Conservation (phyloP, 2,797 vertebrate species). For the Acropternis orthonyx region DNA sequence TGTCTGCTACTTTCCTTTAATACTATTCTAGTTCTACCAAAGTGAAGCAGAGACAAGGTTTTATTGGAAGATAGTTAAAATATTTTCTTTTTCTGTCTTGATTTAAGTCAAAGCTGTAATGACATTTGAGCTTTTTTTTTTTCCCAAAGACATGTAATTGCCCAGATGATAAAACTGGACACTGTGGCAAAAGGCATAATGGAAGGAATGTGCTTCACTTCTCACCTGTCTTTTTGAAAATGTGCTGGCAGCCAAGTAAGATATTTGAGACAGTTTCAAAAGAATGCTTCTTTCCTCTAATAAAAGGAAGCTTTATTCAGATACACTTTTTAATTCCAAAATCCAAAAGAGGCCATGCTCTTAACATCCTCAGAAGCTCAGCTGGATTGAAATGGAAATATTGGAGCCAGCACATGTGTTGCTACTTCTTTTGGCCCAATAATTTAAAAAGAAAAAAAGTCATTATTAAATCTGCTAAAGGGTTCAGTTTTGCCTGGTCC, state of each 20-base stretch:
- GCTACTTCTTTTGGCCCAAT: slow-evolving; percentile 29
- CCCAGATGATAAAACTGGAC: slow-evolving; percentile 20
- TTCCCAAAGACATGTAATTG: neutral
- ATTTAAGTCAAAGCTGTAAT: neutral
- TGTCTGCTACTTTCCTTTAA: neutral
- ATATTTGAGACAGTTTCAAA: slow-evolving; percentile 70
- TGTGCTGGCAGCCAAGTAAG: slow-evolving; percentile 53
- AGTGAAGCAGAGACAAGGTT: neutral
- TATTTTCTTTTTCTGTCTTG: neutral
- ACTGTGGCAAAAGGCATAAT: slow-evolving; percentile 24
- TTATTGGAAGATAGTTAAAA: neutral
- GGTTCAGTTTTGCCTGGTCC: neutral
- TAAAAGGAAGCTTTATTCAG: slow-evolving; percentile 63
- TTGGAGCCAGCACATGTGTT: slow-evolving; percentile 33
- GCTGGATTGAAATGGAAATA: slow-evolving; percentile 30
- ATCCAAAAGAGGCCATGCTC: slow-evolving; percentile 7
- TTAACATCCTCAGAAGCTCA: slow-evolving; percentile 19
- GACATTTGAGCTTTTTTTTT: neutral
- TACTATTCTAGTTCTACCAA: neutral
- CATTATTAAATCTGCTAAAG: neutral
- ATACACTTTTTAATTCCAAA: slow-evolving; percentile 39
- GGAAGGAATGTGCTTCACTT: slow-evolving; percentile 63
- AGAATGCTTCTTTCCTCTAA: slow-evolving; percentile 52
- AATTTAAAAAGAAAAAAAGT: neutral
- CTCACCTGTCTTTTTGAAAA: slow-evolving; percentile 70